Conservation (phyloP, 2,113 vertebrate species). For the Mesembrinibis cayennensis region DNA sequence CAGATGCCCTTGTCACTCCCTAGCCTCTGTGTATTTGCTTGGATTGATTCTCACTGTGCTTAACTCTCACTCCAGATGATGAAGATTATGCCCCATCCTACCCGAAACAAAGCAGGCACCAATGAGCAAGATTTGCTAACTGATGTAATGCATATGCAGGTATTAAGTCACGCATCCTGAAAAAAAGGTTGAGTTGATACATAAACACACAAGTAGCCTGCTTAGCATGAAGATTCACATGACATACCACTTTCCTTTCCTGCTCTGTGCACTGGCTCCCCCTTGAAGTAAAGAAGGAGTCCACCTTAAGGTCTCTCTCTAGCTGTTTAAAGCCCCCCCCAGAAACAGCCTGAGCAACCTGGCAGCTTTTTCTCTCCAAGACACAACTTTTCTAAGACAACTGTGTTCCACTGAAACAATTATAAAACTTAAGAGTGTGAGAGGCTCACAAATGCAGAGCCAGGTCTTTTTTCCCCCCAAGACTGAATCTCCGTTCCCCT, state of each 20-base stretch:
- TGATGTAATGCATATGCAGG: conserved; percentile 33
- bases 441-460: not conserved
- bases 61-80: conserved; percentile 28
- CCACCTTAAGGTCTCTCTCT: not conserved
- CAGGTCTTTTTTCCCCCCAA: not conserved
- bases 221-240: not conserved
- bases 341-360: not conserved
- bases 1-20: conserved; percentile 46
- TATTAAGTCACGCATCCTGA: not conserved
- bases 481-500: not conserved
- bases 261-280: not conserved
- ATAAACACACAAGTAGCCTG: conserved; percentile 18
- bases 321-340: not conserved
- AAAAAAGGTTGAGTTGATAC: not conserved
- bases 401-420: not conserved
- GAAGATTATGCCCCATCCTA: conserved; percentile 9
- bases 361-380: not conserved
- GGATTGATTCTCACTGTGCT: not conserved
- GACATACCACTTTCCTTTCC: not conserved
- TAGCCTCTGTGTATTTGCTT: not conserved
- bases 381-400: not conserved
- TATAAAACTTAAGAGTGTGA: not conserved
- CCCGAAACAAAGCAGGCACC: conserved; percentile 50
- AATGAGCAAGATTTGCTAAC: conserved; percentile 20
- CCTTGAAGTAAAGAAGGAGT: not conserved